Conservation (phyloP, 2,888 invertebrate species). For the Synanthedon formicaeformis region DNA sequence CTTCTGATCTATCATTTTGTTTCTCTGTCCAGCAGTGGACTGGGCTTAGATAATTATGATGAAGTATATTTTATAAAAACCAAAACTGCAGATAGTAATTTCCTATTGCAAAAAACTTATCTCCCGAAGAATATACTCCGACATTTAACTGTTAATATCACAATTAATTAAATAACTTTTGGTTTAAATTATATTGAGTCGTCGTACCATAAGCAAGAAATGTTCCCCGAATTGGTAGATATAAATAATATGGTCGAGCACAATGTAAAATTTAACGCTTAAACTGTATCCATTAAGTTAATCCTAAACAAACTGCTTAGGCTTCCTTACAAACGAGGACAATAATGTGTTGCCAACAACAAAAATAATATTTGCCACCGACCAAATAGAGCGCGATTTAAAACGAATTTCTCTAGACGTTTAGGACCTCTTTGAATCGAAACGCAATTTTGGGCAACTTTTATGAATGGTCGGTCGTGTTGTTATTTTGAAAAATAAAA, state of each 20-base stretch:
- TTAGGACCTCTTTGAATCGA: slow-evolving; percentile 7
- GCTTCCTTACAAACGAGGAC: not conserved
- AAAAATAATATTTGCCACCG: no score
- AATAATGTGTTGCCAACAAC: not conserved
- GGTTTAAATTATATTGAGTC: no score
- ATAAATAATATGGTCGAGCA: slow-evolving; percentile 11
- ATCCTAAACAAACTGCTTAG: slow-evolving; percentile 10
- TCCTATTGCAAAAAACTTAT: no score
- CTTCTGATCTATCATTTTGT: no score
- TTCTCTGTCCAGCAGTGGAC: no score
- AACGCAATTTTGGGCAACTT: slow-evolving; percentile 12
- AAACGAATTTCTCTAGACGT: not conserved
- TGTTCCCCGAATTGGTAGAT: not conserved
- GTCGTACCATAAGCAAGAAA: no score
- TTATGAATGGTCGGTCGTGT: slow-evolving; percentile 52
- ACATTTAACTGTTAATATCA: no score
- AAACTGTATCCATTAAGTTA: slow-evolving; percentile 3
- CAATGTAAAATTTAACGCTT: slow-evolving; percentile 7
- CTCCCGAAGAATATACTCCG: no score
- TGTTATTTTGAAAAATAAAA: slow-evolving; percentile 33
- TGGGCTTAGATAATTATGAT: no score
- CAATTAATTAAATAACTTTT: no score
- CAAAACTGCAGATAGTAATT: no score
- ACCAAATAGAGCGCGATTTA: not conserved
- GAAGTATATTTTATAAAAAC: no score